These are phyloP conservation scores for Lindbergichthys nudifrons DNA, from an alignment of 2,797 vertebrate genomes.

Conservation along the genomic window DNA sequence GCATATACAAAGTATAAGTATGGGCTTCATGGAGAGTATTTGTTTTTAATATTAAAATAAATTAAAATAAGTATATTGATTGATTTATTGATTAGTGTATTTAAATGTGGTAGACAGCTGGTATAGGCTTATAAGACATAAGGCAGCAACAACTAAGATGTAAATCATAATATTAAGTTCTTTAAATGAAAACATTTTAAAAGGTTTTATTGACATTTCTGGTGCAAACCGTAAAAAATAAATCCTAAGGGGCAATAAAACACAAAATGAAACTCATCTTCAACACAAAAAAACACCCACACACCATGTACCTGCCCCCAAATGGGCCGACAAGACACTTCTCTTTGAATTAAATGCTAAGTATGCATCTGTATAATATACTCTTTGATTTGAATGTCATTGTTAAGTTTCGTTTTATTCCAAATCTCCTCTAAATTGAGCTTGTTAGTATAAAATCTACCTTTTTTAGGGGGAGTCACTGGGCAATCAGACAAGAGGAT, in stretches of 20 bases:
- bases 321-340: not conserved
- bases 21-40: not conserved
- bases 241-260: not conserved
- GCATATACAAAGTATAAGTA: not conserved
- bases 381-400: constrained; percentile 12
- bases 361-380: not conserved
- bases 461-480: constrained; percentile 46
- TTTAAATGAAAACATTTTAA: not conserved
- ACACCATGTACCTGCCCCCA: not conserved
- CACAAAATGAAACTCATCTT: not conserved
- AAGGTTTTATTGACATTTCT: not conserved
- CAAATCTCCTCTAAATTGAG: constrained; percentile 17
- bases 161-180: not conserved
- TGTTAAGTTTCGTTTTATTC: constrained; percentile 4
- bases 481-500: constrained; percentile 60
- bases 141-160: not conserved
- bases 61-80: not conserved
- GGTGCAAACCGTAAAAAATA: not conserved
- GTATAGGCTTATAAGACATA: not conserved
- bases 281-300: not conserved
- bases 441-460: constrained; percentile 19
- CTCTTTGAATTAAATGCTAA: not conserved
- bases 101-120: not conserved
- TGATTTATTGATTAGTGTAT: constrained; percentile 2
- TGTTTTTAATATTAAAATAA: constrained; percentile 3